phyloP scores from a whole-genome alignment of 2,888 invertebrate genomes.

The Lycaena phlaeas region DNA sequence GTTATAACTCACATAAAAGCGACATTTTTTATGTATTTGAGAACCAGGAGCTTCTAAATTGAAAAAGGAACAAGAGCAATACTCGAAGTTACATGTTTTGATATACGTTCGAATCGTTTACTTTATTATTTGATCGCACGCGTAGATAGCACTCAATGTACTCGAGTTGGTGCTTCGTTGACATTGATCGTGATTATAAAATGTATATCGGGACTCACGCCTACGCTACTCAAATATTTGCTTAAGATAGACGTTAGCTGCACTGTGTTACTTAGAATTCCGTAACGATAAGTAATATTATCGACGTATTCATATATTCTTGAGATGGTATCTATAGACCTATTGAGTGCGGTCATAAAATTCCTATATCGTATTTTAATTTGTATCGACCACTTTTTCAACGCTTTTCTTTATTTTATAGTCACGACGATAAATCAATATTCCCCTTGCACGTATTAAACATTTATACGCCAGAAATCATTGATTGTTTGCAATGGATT shows the following conservation, averaged over 20 bases:
- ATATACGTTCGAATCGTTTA: too few species aligned
- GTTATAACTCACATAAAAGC: too few species aligned
- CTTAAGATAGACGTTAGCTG: conserved; percentile 34
- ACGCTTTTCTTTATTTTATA: conserved; percentile 9
- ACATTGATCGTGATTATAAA: conserved; percentile 45
- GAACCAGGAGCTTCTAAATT: conserved; percentile 2
- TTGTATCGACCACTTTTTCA: background rate
- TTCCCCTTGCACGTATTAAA: conserved; percentile 26
- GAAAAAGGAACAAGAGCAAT: background rate
- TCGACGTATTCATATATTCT: conserved; percentile 5
- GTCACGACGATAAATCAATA: conserved; percentile 26
- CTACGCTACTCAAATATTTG: conserved; percentile 66
- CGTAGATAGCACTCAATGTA: conserved; percentile 32
- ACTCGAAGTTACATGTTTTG: background rate
- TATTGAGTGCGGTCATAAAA: background rate
- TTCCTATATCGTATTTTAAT: background rate
- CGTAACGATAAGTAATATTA: background rate
- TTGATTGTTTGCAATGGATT: conserved; percentile 31
- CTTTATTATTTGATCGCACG: conserved; percentile 28
- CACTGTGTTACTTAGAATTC: conserved; percentile 37
- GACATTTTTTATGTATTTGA: too few species aligned
- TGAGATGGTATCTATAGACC: conserved; percentile 1
- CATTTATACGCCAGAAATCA: conserved; percentile 31
- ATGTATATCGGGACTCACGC: conserved; percentile 32
- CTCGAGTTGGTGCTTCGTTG: conserved; percentile 34